Evolutionary conservation across 2,797 vertebrate genomes (phyloP), one percentile per base, ranked within the genome.

Genomic region (Myotis vivesi): DNA sequence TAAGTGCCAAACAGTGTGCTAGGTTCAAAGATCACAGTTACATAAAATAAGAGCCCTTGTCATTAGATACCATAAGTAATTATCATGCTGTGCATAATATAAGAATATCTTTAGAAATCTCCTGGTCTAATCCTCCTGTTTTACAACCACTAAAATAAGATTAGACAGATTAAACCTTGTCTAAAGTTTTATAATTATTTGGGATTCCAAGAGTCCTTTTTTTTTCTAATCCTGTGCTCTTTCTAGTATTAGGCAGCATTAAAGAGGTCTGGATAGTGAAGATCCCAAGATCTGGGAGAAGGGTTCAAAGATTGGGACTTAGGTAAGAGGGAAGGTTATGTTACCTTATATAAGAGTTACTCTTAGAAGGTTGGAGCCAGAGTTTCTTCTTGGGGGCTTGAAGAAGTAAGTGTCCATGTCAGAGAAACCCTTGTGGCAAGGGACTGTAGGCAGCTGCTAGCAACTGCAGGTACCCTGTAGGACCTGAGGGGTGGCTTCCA

Each of bases 71-170:
- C 46, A 30, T 2, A 36, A 30, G 3, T 17, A 75, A 0, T 96
- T 95, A 44, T 59, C 73, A 66, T 82, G 23, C 5, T 69, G 16
- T 46, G 13, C 10, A 23, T 75, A 71, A 59, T 88, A 13, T 75
- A 75, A 71, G 44, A 57, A 36, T 76, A 66, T n/a, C 19, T 36
- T 92, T 64, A 91, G 36, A 85, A 66, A 49, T 92, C 51, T 87
- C 28, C 57, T 76, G 11, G 22, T 85, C 10, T 64, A 28, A 64
- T 87, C 22, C 30, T 91, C 7, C 44, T 57, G n/a, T 46, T 94
- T 89, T 77, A 69, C 30, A 71, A 83, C 75, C 86, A 76, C 73
- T 79, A 76, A 89, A 86, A 79, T 79, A 88, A 88, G 25, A 41
- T 76, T 72, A 76, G 59, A 25, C 12, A 88, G 41, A 68, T 79